phyloP scores from a whole-genome alignment of 2,113 vertebrate species.

The Corythornis madagascariensis region DNA sequence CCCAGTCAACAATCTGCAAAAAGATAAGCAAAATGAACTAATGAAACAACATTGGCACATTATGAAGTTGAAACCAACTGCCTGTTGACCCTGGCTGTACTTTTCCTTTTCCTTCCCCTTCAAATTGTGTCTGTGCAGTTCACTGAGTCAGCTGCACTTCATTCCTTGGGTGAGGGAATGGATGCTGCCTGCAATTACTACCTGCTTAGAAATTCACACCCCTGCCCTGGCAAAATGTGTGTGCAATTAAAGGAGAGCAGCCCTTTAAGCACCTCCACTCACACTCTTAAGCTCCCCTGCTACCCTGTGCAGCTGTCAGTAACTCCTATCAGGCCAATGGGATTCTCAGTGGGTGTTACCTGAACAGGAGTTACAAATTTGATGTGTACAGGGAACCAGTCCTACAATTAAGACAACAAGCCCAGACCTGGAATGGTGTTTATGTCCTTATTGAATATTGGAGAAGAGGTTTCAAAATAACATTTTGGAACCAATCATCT shows the following conservation, averaged over 20 bases:
- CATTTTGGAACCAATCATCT: not conserved
- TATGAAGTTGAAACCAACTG: not conserved
- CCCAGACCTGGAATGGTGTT: not conserved
- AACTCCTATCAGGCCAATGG: not conserved
- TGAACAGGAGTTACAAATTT: not conserved
- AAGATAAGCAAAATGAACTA: constrained; percentile 10
- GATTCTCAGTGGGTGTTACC: not conserved
- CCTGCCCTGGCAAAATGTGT: not conserved
- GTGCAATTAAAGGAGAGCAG: not conserved
- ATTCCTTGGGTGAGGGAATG: not conserved
- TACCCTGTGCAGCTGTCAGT: rapidly evolving
- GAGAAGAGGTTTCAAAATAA: not conserved
- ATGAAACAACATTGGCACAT: not conserved
- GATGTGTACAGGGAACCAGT: not conserved
- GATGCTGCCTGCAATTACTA: not conserved
- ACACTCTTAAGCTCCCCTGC: not conserved
- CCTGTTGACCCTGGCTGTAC: not conserved
- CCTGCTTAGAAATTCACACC: not conserved
- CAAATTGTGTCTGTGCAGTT: not conserved
- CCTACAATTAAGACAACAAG: not conserved
- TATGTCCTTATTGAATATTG: not conserved
- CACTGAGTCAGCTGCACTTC: not conserved
- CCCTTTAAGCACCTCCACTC: not conserved
- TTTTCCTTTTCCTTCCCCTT: not conserved
- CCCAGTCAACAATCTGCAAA: constrained; percentile 87